Evolutionary conservation across 2,797 vertebrate genomes (phyloP).

Genomic region (Podargus strigoides): DNA sequence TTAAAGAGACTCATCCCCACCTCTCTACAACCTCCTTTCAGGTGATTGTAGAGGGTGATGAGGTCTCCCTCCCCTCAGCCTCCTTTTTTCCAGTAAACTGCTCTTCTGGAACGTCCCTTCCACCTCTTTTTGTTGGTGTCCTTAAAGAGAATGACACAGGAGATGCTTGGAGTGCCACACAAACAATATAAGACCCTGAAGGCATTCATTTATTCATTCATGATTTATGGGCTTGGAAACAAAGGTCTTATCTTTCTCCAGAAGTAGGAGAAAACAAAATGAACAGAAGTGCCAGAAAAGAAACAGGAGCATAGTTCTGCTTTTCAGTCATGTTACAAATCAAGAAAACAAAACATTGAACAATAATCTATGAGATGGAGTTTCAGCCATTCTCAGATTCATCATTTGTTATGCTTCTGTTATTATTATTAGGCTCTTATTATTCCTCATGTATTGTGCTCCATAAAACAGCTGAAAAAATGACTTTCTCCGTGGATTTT

Average conservation of each 20-base stretch:
- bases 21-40: too few species aligned
- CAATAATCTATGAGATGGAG: not conserved
- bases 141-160: not conserved
- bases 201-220: not conserved
- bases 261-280: not conserved
- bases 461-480: not conserved
- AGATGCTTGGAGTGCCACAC: not conserved
- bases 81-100: not conserved
- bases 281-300: not conserved
- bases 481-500: not conserved
- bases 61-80: too few species aligned
- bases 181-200: not conserved
- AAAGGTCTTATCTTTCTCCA: constrained; percentile 7
- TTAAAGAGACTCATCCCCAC: too few species aligned
- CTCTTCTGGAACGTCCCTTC: not conserved
- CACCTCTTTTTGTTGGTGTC: not conserved
- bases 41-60: too few species aligned
- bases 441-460: not conserved
- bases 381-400: not conserved
- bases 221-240: constrained; percentile 1
- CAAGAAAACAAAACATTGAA: not conserved
- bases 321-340: not conserved
- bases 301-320: not conserved
- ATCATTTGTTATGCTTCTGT: not conserved
- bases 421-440: not conserved